Evolutionary conservation across 2,888 invertebrate species (phyloP).

Genomic region (Heliconius sara): DNA sequence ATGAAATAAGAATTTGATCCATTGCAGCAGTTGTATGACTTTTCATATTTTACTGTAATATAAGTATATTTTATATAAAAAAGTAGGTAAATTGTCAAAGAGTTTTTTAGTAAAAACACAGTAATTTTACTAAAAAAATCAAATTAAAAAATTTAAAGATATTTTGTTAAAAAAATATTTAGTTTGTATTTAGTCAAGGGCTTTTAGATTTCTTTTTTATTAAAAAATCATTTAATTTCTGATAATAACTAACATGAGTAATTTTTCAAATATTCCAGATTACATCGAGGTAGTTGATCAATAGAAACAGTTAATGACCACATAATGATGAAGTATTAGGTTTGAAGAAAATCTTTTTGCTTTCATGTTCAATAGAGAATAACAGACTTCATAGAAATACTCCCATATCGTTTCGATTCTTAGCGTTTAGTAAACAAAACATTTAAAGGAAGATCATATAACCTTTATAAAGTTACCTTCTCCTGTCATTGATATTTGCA

Average conservation of each 20-base stretch:
- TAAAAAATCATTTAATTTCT: not conserved
- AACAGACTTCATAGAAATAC: not conserved
- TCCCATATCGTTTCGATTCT: not conserved
- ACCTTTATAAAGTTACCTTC: not conserved
- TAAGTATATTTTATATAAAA: no score
- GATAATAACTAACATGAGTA: not conserved
- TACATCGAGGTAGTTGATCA: not conserved
- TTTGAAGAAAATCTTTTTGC: constrained; percentile 1
- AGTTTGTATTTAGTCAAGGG: not conserved
- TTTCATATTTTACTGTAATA: not conserved
- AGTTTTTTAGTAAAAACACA: no score
- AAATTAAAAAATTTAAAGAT: no score
- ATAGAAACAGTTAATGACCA: not conserved
- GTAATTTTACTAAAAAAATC: no score
- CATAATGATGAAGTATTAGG: constrained; percentile 2
- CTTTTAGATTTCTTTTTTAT: not conserved
- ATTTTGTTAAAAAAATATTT: not conserved
- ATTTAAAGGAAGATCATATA: not conserved
- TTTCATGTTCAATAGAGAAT: not conserved
- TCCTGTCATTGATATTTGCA: not conserved
- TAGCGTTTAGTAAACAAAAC: not conserved
- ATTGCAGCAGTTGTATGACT: not conserved
- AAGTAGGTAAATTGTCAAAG: no score
- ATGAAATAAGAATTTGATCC: not conserved
- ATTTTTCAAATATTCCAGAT: not conserved